These are phyloP conservation scores for Platichthys stellatus DNA, from an alignment of 2,113 vertebrate genomes.

Conservation along the genomic window DNA sequence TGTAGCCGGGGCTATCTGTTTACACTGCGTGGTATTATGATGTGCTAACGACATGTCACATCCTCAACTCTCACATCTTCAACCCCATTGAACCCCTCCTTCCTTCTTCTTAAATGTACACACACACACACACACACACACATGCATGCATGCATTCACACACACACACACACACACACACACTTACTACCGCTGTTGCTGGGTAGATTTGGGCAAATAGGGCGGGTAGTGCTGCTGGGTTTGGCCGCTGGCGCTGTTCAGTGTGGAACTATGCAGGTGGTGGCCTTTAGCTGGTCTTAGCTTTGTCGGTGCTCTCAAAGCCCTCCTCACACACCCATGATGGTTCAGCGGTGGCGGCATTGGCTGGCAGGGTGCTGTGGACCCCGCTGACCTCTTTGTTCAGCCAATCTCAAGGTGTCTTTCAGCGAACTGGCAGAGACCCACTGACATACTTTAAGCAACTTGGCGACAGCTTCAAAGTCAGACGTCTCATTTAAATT, in stretches of 20 bases:
- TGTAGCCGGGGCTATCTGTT: conserved; percentile 49
- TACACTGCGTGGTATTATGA: conserved; percentile 41
- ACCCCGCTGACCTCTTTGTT: conserved; percentile 69
- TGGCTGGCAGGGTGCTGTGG: conserved; percentile 53
- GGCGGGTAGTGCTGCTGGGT: conserved; percentile 31
- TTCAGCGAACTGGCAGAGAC: conserved; percentile 72
- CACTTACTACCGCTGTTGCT: conserved; percentile 61
- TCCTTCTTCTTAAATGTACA: neutral
- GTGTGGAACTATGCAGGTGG: conserved; percentile 55
- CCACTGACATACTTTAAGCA: conserved; percentile 77
- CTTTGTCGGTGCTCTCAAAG: conserved; percentile 14
- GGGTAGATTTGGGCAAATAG: conserved; percentile 61
- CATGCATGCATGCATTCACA: neutral
- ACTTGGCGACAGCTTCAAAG: conserved; percentile 82
- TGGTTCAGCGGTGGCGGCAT: conserved; percentile 30
- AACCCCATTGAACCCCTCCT: conserved; percentile 45
- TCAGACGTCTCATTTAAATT: conserved; percentile 83
- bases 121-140: conserved; percentile 10
- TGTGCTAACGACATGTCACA: conserved; percentile 58
- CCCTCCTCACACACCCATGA: conserved; percentile 15
- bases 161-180: conserved; percentile 4
- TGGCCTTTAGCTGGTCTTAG: conserved; percentile 47
- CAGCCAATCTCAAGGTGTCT: conserved; percentile 69
- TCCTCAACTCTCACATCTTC: conserved; percentile 62
- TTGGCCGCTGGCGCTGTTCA: conserved; percentile 43